phyloP scores from a whole-genome alignment of 2,888 invertebrate species.

The Melanophora roralis region DNA sequence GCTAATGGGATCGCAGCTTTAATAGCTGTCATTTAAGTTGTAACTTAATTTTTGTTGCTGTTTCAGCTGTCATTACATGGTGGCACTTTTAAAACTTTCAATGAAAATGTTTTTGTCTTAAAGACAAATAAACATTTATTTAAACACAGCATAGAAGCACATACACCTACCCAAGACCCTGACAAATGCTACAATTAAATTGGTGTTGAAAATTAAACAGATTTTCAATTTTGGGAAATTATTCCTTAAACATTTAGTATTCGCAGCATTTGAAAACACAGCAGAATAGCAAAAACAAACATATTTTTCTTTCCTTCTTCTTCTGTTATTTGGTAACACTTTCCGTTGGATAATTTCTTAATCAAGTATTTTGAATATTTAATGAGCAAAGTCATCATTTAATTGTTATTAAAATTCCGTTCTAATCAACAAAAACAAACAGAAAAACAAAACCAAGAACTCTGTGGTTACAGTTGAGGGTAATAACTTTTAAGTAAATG shows the following conservation, averaged over 20 bases:
- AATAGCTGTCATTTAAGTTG: constrained; percentile 42
- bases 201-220: constrained; percentile 14
- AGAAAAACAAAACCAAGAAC: background rate
- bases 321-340: background rate
- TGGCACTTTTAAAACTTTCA: constrained; percentile 16
- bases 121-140: constrained; percentile 30
- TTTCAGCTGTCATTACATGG: constrained; percentile 23
- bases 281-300: too few species aligned
- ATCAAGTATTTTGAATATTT: constrained; percentile 58
- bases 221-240: constrained; percentile 23
- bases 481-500: constrained; percentile 17
- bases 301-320: background rate
- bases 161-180: background rate
- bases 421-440: constrained; percentile 37
- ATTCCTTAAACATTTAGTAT: constrained; percentile 9
- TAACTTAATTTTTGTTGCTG: constrained; percentile 9
- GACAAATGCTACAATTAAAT: background rate
- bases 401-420: constrained; percentile 51
- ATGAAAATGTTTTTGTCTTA: constrained; percentile 32
- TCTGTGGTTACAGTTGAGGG: background rate
- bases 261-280: background rate
- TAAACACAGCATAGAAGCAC: background rate
- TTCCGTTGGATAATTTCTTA: constrained; percentile 42
- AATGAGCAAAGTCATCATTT: constrained; percentile 56
- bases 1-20: background rate